Conservation (phyloP, 1,140 invertebrate species). For the Potamilus streckersoni region DNA sequence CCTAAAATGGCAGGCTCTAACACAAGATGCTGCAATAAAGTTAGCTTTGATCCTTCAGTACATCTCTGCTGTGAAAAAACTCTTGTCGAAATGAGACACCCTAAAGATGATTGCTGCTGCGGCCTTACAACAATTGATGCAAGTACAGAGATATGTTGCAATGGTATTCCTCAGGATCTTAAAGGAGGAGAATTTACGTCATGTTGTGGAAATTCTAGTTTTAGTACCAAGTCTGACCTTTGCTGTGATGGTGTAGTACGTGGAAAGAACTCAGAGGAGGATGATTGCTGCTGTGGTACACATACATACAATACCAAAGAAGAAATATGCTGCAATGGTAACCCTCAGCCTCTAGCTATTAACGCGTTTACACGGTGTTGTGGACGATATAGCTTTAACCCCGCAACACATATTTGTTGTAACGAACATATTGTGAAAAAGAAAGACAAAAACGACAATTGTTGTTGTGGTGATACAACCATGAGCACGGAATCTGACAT, state of each 20-base stretch:
- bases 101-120: conserved; percentile 15
- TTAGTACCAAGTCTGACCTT: background rate
- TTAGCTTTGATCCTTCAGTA: conserved; percentile 6
- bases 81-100: conserved; percentile 2
- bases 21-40: conserved; percentile 19
- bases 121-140: conserved; percentile 21
- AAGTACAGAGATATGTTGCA: conserved; percentile 19
- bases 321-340: conserved; percentile 14
- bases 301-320: conserved; percentile 10
- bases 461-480: conserved; percentile 11
- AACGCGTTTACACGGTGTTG: conserved; percentile 8
- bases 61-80: conserved; percentile 7
- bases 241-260: conserved; percentile 8
- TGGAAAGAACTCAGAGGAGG: conserved; percentile 13
- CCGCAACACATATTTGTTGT: conserved; percentile 16
- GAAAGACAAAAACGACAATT: conserved; percentile 6
- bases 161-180: conserved; percentile 4
- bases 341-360: conserved; percentile 5
- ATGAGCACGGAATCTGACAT: conserved; percentile 5
- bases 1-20: background rate
- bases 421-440: conserved; percentile 1
- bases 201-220: conserved; percentile 13
- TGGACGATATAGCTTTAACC: conserved; percentile 13
- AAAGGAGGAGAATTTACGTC: background rate
- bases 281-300: conserved; percentile 27